Conservation (phyloP, 2,113 vertebrate genomes). For the Dipodomys ordii region DNA sequence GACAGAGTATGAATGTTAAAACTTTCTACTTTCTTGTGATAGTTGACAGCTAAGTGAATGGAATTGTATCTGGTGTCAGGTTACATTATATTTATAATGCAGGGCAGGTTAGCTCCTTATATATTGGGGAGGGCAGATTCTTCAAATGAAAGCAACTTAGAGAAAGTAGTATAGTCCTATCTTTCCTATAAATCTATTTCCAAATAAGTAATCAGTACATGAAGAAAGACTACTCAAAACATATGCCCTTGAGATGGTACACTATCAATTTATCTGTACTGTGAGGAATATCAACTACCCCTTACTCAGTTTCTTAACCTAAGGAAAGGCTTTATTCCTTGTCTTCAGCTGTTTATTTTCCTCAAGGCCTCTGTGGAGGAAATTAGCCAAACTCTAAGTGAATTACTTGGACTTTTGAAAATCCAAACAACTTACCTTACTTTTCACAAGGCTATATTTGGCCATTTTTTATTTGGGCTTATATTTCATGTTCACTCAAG, state of each 20-base stretch:
- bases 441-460: slow-evolving; percentile 37
- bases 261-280: slow-evolving; percentile 21
- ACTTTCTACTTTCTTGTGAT: background rate
- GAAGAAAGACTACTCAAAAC: slow-evolving; percentile 49
- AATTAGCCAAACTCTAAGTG: slow-evolving; percentile 58
- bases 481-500: slow-evolving; percentile 25
- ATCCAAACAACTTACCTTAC: slow-evolving; percentile 53
- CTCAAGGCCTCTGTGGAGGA: slow-evolving; percentile 21
- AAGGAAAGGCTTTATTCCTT: slow-evolving; percentile 48
- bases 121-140: background rate
- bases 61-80: slow-evolving; percentile 2
- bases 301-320: slow-evolving; percentile 51
- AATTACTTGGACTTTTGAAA: slow-evolving; percentile 59
- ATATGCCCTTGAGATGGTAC: slow-evolving; percentile 5
- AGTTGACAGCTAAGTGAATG: background rate
- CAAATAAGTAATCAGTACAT: slow-evolving; percentile 46
- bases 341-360: slow-evolving; percentile 53
- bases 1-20: background rate
- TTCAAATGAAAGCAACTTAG: slow-evolving; percentile 62
- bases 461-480: slow-evolving; percentile 51
- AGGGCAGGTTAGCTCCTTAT: background rate
- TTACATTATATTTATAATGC: slow-evolving; percentile 28
- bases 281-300: slow-evolving; percentile 26
- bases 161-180: slow-evolving; percentile 34
- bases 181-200: slow-evolving; percentile 35